Base-by-base conservation (phyloP, 2,797 vertebrate genomes). In the Falco biarmicus region DNA sequence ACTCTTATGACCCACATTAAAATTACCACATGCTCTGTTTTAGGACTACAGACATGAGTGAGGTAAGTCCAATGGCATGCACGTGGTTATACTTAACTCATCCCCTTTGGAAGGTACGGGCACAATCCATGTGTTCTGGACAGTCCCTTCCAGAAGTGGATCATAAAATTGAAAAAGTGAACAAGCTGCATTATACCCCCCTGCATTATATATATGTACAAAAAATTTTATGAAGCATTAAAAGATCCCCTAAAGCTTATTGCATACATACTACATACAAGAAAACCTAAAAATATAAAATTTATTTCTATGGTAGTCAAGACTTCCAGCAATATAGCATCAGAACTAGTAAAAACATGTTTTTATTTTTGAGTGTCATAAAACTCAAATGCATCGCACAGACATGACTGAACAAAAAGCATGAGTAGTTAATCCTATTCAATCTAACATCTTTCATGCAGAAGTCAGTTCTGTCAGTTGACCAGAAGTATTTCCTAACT, bases 11-110 rank as follows among this genome's bases (percentile, higher is more conserved):
- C 63, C 90, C 70, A 83, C 43, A 90, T 93, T 79, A 84, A 76
- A 92, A 96, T 74, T 94, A 90, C 89, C 75, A 92, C 79, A 86
- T 61, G 89, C 71, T 95, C 70, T 73, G 54, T 91, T 86, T 76
- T 59, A 96, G 73, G 86, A 81, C 66, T 80, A 75, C 89, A 92
- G 96, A 94, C 84, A 66, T 34, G 74, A 85, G 69, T 64, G 83
- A 90, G 45, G 37, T 48, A 94, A 92, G 75, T 25, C 68, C 47
- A 84, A 32, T 75, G 76, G 96, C 87, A 71, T 26, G 41, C 78
- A 71, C 73, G 53, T 79, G 90, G 68, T 87, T 92, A 90, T 73
- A 94, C 37, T 91, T 87, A 96, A 96, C 63, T 90, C 82, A 89
- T 45, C 48, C 61, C 54, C 54, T 77, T 48, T 15, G 3, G 59